phyloP scores from a whole-genome alignment of 2,113 vertebrate genomes.

The Prionailurus bengalensis region DNA sequence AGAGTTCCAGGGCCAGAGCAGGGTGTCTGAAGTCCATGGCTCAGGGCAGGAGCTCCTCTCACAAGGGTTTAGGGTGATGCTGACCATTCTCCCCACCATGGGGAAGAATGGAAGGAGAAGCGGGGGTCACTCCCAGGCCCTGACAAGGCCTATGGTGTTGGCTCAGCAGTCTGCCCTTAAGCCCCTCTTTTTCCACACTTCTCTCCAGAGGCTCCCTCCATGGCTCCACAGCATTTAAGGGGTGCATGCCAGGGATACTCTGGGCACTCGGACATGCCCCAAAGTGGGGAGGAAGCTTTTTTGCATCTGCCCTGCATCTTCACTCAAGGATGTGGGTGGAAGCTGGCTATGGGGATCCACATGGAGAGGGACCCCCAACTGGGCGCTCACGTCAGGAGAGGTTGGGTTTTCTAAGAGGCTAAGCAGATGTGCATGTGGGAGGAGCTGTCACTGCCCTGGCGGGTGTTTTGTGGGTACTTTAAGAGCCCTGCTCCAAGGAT shows the following conservation, averaged over 20 bases:
- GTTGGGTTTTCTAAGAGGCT: neutral
- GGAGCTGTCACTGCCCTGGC: neutral
- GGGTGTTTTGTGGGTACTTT: neutral
- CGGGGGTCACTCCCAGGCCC: no score
- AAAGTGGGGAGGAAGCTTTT: neutral
- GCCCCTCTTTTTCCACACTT: neutral
- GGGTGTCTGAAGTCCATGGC: neutral
- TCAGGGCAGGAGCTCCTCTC: neutral
- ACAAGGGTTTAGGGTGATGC: neutral
- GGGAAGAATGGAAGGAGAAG: neutral
- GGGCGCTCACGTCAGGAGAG: neutral
- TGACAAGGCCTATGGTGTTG: neutral
- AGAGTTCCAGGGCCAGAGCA: neutral
- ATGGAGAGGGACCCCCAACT: neutral
- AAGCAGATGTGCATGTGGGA: neutral
- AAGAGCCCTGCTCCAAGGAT: neutral
- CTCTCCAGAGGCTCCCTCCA: no score
- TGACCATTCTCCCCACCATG: rapidly evolving
- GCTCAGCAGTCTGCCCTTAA: neutral
- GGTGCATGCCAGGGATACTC: neutral
- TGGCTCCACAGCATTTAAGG: neutral
- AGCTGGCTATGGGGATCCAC: neutral
- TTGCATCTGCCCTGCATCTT: neutral
- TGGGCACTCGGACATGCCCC: neutral
- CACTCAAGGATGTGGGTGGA: neutral